Evolutionary conservation across 1,140 invertebrate species (phyloP), one percentile per base, ranked within the genome.

Genomic region (Drosophila erecta): DNA sequence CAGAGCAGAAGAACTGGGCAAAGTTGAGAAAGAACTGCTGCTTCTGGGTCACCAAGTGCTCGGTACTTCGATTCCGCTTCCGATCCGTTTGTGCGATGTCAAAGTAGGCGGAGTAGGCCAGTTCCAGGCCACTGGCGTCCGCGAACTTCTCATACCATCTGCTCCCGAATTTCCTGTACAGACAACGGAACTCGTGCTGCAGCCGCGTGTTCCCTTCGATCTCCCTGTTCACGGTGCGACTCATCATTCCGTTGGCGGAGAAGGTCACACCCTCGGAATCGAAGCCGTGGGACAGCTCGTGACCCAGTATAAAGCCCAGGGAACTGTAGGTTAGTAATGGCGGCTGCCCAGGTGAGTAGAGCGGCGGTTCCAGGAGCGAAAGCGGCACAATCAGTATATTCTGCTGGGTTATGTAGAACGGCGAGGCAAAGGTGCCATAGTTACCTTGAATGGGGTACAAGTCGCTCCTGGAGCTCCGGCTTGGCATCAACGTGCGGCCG

Each of bases 271-370:
- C 54, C 6, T 22, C 61, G n/a, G 64, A 71, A 4, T 47, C 22
- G 12, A 87, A 83, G 30, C 74, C 75, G 7, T 86, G 83, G 4
- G 65, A 65, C 6, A 86, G 49, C 53, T 86, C 83, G 49, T 86
- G 83, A 0, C 61, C 75, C 2, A 86, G 58, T 11, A 86, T 51
- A 12, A 76, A 89, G 10, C 84, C 84, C n/a, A 86, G 41, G 0
- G 47, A 44, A n/a, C 83, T 83, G 14, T 61, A 70, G 14, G 53
- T 58, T 4, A 65, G 40, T 4, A 83, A 3, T 0, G 43, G 20
- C 0, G 24, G 24, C 49, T 87, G 83, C 3, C 47, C 8, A 0
- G 41, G 20, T 0, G 46, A 7, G 35, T 66, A 86, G 5, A 83
- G 47, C 8, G 79, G 61, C 2, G 46, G 14, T 0, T 38, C 51